These are phyloP conservation scores for Scaptomyza hsui DNA, from an alignment of 1,140 invertebrate genomes.

Conservation along the genomic window DNA sequence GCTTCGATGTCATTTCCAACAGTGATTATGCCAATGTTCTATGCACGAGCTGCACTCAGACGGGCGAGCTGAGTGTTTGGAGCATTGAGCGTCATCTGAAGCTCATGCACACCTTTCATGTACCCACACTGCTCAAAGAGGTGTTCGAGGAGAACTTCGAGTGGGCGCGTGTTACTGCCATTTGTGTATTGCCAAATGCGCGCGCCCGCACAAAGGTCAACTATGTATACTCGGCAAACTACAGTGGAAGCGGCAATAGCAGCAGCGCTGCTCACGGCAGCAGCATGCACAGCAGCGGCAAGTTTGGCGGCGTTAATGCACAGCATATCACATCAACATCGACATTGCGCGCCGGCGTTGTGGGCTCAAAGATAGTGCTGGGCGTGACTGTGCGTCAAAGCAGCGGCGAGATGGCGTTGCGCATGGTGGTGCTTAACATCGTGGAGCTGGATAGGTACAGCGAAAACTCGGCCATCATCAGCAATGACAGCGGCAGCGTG, in stretches of 20 bases:
- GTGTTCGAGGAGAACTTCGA: constrained; percentile 75
- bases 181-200: constrained; percentile 77
- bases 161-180: constrained; percentile 73
- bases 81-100: constrained; percentile 90
- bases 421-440: constrained; percentile 76
- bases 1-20: constrained; percentile 85
- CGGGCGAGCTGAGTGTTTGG: constrained; percentile 87
- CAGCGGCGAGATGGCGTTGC: constrained; percentile 73
- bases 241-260: constrained; percentile 40
- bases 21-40: constrained; percentile 88
- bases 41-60: constrained; percentile 86
- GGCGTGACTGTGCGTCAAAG: constrained; percentile 74
- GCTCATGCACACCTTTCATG: constrained; percentile 75
- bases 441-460: constrained; percentile 66
- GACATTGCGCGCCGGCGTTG: constrained; percentile 77
- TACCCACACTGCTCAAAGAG: constrained; percentile 72
- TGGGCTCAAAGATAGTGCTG: constrained; percentile 77
- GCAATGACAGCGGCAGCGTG: constrained; percentile 70
- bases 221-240: constrained; percentile 63
- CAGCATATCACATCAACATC: constrained; percentile 77
- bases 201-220: constrained; percentile 75
- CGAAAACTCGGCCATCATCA: constrained; percentile 60
- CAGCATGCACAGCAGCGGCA: constrained; percentile 37
- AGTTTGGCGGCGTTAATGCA: constrained; percentile 55
- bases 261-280: constrained; percentile 33